Conservation (phyloP, 2,113 vertebrate genomes). For the Cyphomyrus plagiostoma region DNA sequence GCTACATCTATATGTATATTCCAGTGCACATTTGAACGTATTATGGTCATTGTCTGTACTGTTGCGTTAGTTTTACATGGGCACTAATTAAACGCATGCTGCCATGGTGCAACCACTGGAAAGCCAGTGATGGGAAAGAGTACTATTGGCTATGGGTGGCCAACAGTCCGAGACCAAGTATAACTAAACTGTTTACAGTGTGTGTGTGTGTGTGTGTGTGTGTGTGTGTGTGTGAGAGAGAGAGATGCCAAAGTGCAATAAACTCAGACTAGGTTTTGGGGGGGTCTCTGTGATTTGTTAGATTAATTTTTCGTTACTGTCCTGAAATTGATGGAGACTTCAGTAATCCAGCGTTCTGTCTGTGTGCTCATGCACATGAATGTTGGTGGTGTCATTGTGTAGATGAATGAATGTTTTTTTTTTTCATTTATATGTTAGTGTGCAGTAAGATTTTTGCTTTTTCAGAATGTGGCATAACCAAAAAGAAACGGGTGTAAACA, state of each 20-base stretch:
- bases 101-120: background rate
- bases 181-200: background rate
- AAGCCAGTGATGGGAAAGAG: background rate
- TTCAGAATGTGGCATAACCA: background rate
- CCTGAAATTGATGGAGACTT: background rate
- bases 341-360: background rate
- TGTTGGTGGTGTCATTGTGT: background rate
- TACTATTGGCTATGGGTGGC: background rate
- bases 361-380: background rate
- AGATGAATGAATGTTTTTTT: background rate
- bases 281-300: background rate
- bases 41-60: background rate
- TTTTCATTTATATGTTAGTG: background rate
- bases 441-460: background rate
- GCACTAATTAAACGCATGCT: background rate
- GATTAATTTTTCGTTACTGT: background rate
- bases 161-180: background rate
- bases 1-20: background rate
- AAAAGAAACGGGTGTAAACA: background rate
- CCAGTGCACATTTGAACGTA: background rate
- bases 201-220: conserved; percentile 3
- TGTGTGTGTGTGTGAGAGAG: background rate
- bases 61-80: background rate
- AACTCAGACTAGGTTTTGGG: background rate
- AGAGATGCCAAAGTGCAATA: conserved; percentile 17